These are phyloP conservation scores for Rugalucina vietnamica DNA, from an alignment of 2,888 invertebrate genomes.

Conservation along the genomic window DNA sequence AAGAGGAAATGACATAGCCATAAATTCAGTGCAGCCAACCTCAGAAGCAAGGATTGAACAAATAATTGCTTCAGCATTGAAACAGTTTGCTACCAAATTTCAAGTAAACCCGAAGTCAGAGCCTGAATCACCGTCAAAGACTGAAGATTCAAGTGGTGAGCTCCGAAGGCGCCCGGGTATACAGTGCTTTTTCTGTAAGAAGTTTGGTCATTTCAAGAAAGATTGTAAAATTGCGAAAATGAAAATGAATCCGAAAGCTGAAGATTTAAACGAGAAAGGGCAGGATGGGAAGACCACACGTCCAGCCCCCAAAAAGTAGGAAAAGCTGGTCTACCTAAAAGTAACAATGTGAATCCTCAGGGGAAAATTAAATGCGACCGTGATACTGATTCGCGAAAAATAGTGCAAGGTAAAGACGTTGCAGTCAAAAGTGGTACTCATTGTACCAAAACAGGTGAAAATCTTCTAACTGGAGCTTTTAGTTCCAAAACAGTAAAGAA, in stretches of 20 bases:
- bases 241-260: not conserved
- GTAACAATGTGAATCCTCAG: too few species aligned
- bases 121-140: not conserved
- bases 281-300: not conserved
- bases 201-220: not conserved
- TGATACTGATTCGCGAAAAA: too few species aligned
- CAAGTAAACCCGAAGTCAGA: not conserved
- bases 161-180: not conserved
- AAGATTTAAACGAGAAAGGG: not conserved
- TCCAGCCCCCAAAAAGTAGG: not conserved
- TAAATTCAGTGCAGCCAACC: not conserved
- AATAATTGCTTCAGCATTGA: not conserved
- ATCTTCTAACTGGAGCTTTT: too few species aligned
- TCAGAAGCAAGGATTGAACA: not conserved
- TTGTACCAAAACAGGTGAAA: too few species aligned
- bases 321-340: not conserved
- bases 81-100: not conserved
- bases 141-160: not conserved
- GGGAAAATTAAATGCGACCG: too few species aligned
- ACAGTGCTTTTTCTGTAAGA: not conserved
- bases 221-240: not conserved
- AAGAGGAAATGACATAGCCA: not conserved
- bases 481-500: too few species aligned
- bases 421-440: too few species aligned
- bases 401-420: too few species aligned